Conservation (phyloP, 2,113 vertebrate species). For the Camelus bactrianus region DNA sequence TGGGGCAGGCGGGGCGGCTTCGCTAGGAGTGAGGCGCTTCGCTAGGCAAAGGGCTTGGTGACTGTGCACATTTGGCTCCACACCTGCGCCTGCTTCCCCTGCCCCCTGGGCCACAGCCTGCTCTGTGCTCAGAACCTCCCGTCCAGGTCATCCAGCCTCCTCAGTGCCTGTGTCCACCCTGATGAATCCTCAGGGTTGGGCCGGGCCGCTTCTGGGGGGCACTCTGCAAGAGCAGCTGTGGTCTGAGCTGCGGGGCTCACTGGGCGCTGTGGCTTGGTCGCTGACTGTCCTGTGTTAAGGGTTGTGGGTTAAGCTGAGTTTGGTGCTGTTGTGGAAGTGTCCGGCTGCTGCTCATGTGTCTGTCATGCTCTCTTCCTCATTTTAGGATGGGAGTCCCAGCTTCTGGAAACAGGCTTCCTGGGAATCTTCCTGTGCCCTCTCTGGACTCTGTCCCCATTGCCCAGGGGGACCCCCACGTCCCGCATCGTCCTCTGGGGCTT, state of each 20-base stretch:
- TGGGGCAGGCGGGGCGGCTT: neutral
- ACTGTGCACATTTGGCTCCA: too few relatives aligned
- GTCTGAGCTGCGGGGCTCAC: neutral
- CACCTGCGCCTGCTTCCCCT: neutral
- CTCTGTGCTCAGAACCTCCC: neutral
- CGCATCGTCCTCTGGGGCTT: slow-evolving; percentile 94
- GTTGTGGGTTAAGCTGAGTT: rapidly evolving
- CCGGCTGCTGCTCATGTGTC: neutral
- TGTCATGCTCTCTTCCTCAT: neutral
- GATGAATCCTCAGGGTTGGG: neutral
- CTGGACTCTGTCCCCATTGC: slow-evolving; percentile 92
- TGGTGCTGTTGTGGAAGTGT: rapidly evolving
- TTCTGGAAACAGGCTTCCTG: slow-evolving; percentile 96
- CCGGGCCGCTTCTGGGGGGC: rapidly evolving
- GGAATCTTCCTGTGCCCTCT: slow-evolving; percentile 95
- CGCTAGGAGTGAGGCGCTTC: neutral
- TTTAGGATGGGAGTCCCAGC: slow-evolving; percentile 98
- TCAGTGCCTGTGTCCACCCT: rapidly evolving
- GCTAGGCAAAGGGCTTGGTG: neutral
- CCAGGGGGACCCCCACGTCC: slow-evolving; percentile 89
- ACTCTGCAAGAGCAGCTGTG: neutral
- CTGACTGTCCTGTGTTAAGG: neutral
- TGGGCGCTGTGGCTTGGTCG: too few relatives aligned
- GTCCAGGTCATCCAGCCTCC: rapidly evolving
- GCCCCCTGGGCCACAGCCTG: neutral